Conservation (phyloP, 1,140 invertebrate genomes). For the Eueides isabella region DNA sequence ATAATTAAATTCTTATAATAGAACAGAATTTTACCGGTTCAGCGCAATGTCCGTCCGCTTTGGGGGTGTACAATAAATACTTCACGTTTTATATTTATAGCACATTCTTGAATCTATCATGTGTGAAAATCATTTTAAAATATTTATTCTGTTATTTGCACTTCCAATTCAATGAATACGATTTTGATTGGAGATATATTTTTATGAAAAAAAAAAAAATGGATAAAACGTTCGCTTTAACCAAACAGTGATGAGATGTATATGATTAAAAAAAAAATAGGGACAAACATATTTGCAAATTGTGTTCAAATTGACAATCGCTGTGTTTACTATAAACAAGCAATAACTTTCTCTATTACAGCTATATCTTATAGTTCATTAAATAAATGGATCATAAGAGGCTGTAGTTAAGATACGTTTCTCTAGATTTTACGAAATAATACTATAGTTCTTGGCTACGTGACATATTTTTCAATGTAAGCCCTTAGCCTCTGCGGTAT, state of each 20-base stretch:
- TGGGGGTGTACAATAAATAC: background rate
- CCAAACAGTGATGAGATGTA: background rate
- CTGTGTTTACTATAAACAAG: too few relatives aligned
- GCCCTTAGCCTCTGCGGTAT: background rate
- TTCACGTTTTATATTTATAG: background rate
- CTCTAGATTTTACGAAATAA: background rate
- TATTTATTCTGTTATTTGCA: background rate
- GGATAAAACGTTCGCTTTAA: background rate
- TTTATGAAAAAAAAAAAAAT: background rate
- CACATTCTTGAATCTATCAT: background rate
- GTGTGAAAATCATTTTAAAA: slow-evolving; percentile 3
- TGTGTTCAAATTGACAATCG: too few relatives aligned
- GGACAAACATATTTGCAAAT: too few relatives aligned
- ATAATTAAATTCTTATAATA: too few relatives aligned
- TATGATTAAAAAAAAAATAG: too few relatives aligned
- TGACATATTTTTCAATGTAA: slow-evolving; percentile 1
- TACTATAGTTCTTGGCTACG: background rate
- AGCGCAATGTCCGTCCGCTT: too few relatives aligned
- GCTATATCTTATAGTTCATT: background rate
- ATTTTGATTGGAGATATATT: background rate
- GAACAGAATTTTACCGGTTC: too few relatives aligned
- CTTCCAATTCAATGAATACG: background rate
- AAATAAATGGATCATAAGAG: background rate
- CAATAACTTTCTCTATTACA: background rate
- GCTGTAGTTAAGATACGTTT: background rate